These are phyloP conservation scores for Harpagoxenus sublaevis DNA, from an alignment of 2,888 invertebrate species.

Conservation along the genomic window DNA sequence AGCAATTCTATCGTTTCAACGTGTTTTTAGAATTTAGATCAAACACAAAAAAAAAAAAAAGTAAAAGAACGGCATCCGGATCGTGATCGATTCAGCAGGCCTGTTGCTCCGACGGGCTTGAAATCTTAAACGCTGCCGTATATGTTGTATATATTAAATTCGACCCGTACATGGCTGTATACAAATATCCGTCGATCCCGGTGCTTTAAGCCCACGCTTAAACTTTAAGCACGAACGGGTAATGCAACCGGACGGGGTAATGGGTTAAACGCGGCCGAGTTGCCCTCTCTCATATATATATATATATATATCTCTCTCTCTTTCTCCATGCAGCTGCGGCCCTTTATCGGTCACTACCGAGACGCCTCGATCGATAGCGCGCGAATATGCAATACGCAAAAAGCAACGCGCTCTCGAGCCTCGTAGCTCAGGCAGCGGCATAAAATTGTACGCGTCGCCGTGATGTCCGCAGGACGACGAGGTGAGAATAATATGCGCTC, in stretches of 20 bases:
- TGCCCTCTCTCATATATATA: constrained; percentile 7
- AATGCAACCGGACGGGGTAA: constrained; percentile 33
- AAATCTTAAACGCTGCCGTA: constrained; percentile 20
- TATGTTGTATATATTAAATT: constrained; percentile 13
- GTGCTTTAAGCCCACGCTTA: constrained; percentile 37
- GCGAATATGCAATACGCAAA: constrained; percentile 45
- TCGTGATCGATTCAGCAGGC: constrained; percentile 7
- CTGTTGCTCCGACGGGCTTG: constrained; percentile 14
- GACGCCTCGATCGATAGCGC: constrained; percentile 52
- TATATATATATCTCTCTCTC: neutral
- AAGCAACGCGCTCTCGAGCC: constrained; percentile 19
- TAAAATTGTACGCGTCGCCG: constrained; percentile 24
- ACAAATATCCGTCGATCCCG: constrained; percentile 4
- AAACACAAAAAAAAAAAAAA: neutral
- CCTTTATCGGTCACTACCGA: constrained; percentile 48
- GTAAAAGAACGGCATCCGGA: neutral
- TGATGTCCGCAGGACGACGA: constrained; percentile 38
- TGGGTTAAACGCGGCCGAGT: constrained; percentile 51
- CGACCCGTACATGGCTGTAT: neutral
- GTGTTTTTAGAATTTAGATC: neutral
- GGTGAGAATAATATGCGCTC: constrained; percentile 50
- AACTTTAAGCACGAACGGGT: constrained; percentile 41
- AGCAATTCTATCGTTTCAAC: neutral
- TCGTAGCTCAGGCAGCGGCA: constrained; percentile 15
- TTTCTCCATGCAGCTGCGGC: constrained; percentile 44